Conservation (phyloP, 2,888 invertebrate genomes). For the Germaria angustata region DNA sequence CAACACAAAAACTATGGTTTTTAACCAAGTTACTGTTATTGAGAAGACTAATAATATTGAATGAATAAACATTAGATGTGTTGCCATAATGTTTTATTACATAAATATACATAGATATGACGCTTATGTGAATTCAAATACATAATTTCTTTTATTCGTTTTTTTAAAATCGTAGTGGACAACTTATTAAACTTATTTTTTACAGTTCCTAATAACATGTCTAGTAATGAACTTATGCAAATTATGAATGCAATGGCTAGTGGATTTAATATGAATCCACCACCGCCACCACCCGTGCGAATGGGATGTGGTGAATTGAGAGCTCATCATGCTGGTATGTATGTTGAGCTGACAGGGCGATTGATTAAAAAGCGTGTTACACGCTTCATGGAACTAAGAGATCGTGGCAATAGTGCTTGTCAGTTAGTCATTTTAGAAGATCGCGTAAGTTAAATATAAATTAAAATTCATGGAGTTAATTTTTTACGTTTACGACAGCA, state of each 20-base stretch:
- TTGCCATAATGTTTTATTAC: too few relatives aligned
- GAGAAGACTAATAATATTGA: too few relatives aligned
- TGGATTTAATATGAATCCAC: slow-evolving; percentile 78
- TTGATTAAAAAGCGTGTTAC: slow-evolving; percentile 82
- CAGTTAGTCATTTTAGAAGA: slow-evolving; percentile 81
- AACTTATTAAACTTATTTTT: too few relatives aligned
- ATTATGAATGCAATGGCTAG: slow-evolving; percentile 77
- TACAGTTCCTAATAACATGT: slow-evolving; percentile 56
- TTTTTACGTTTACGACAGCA: slow-evolving; percentile 68
- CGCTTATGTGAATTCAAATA: too few relatives aligned
- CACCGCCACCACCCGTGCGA: slow-evolving; percentile 78
- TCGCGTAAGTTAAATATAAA: slow-evolving; percentile 68
- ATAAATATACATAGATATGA: too few relatives aligned
- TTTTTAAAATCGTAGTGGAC: too few relatives aligned
- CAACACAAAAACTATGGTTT: too few relatives aligned
- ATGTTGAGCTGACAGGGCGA: slow-evolving; percentile 84
- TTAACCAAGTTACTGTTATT: too few relatives aligned
- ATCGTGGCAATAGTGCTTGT: slow-evolving; percentile 84
- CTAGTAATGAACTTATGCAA: slow-evolving; percentile 75
- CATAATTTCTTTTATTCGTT: too few relatives aligned
- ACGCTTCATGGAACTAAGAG: slow-evolving; percentile 83
- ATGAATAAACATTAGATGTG: too few relatives aligned
- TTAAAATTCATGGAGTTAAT: background rate
- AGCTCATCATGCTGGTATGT: slow-evolving; percentile 81
- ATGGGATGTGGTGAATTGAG: slow-evolving; percentile 83